These are phyloP conservation scores for Trididemnum nubilum DNA, from an alignment of 23 tunicate species.

Conservation along the genomic window DNA sequence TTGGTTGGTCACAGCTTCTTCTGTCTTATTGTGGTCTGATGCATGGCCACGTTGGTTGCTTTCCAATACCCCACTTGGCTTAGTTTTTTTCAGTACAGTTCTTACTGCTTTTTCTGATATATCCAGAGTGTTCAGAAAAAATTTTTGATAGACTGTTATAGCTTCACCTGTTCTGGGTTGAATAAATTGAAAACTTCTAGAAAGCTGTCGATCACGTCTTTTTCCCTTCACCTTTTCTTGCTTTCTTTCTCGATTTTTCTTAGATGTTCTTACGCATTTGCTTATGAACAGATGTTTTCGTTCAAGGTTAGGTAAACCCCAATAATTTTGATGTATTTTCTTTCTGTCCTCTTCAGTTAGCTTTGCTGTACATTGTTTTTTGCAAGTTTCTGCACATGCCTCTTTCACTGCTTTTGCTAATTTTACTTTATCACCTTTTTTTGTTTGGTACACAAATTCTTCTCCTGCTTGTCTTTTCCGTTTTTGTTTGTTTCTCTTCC, in stretches of 20 bases:
- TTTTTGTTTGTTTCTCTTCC: background rate
- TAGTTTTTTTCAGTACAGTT: background rate
- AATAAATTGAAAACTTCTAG: background rate
- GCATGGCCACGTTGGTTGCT: background rate
- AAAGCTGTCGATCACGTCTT: background rate
- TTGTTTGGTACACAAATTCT: conserved; percentile 7
- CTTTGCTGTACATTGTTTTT: conserved; percentile 1
- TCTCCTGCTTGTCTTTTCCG: conserved; percentile 5
- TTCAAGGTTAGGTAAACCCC: background rate
- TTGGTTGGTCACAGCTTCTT: background rate
- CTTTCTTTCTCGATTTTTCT: conserved; percentile 9
- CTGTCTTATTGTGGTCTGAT: background rate
- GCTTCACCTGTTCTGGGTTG: background rate
- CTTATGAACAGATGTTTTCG: background rate
- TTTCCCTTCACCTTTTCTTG: background rate
- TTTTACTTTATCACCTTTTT: background rate
- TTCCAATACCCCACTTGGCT: background rate
- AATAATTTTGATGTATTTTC: background rate
- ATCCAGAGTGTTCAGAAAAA: conserved; percentile 3
- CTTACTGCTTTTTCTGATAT: conserved; percentile 8
- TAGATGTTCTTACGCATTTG: background rate
- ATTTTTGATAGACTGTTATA: conserved; percentile 5
- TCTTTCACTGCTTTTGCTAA: background rate
- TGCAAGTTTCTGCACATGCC: background rate
- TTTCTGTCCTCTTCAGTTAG: background rate